phyloP scores from a whole-genome alignment of 1,140 invertebrate genomes.

The Drosophila bocki region DNA sequence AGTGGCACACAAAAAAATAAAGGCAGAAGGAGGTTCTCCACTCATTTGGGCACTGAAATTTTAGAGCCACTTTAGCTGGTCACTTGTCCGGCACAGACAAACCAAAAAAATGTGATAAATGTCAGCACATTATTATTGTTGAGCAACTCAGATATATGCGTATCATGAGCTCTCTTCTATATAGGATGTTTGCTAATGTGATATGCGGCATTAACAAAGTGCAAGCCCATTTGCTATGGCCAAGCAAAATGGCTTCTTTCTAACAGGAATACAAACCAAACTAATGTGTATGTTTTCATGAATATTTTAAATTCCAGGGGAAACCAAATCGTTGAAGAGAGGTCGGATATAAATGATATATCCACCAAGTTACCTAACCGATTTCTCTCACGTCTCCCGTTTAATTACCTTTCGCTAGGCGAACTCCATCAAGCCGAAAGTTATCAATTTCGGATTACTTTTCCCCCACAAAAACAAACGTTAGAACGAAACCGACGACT shows the following conservation, averaged over 20 bases:
- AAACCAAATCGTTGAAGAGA: background rate
- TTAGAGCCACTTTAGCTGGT: constrained; percentile 79
- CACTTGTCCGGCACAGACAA: constrained; percentile 21
- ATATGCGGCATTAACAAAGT: constrained; percentile 58
- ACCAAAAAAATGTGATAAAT: constrained; percentile 57
- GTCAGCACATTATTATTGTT: constrained; percentile 73
- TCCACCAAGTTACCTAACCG: background rate
- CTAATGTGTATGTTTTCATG: background rate
- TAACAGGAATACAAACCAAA: background rate
- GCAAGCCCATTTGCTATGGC: constrained; percentile 45
- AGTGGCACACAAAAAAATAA: constrained; percentile 17
- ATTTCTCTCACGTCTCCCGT: constrained; percentile 31
- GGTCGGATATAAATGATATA: background rate
- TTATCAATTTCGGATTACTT: constrained; percentile 54
- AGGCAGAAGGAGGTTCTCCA: constrained; percentile 11
- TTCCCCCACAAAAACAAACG: constrained; percentile 26
- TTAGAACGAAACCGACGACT: constrained; percentile 23
- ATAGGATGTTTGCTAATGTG: constrained; percentile 48
- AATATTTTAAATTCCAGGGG: background rate
- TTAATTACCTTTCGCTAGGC: constrained; percentile 43
- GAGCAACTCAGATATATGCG: constrained; percentile 33
- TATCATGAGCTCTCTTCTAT: constrained; percentile 12
- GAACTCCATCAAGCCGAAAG: constrained; percentile 45
- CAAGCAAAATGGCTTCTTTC: constrained; percentile 3
- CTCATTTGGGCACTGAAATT: constrained; percentile 75